Conservation (phyloP, 2,113 vertebrate genomes). For the Psophia crepitans region DNA sequence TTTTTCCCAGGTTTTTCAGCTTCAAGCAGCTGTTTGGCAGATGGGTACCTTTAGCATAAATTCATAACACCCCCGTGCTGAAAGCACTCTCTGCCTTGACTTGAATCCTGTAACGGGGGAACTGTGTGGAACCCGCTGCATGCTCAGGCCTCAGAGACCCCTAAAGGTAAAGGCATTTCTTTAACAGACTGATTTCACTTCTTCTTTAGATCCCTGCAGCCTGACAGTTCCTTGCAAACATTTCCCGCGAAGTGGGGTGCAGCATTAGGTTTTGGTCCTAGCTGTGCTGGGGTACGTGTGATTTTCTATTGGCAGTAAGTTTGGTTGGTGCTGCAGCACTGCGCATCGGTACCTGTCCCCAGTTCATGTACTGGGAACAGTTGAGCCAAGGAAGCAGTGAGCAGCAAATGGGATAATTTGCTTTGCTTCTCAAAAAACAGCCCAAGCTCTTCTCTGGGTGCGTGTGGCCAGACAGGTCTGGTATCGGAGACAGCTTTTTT, state of each 20-base stretch:
- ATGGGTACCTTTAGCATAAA: background rate
- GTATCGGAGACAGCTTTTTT: background rate
- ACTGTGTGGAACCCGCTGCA: accelerated
- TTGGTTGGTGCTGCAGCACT: background rate
- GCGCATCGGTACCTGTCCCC: background rate
- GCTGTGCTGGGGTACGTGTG: background rate
- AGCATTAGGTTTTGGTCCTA: background rate
- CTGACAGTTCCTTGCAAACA: background rate
- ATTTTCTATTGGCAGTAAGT: background rate
- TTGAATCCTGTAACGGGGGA: background rate
- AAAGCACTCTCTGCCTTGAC: background rate
- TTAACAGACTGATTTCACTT: background rate
- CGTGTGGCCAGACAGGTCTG: background rate
- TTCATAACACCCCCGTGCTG: background rate
- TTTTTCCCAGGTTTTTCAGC: background rate
- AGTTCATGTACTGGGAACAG: background rate
- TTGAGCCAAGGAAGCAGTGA: background rate
- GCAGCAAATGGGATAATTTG: background rate
- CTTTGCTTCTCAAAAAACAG: background rate
- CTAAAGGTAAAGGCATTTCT: background rate
- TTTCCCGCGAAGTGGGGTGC: background rate
- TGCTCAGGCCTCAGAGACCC: background rate
- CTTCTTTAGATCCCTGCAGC: background rate
- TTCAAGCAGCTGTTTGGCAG: background rate
- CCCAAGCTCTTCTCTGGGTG: background rate